Conservation (phyloP, 2,113 vertebrate species). For the Semnornis frantzii region DNA sequence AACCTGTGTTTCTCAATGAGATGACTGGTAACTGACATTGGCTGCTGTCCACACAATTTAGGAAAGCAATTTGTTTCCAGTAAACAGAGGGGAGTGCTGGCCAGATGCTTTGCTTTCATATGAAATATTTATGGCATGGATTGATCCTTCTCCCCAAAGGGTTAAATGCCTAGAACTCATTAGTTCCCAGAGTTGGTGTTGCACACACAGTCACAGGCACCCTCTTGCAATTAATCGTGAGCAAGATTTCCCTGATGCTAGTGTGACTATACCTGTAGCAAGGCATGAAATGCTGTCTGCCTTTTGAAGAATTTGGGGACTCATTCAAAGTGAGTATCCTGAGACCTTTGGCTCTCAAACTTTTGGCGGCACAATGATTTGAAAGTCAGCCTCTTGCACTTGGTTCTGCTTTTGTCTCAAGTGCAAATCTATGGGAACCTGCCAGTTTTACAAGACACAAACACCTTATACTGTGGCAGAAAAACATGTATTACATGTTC, state of each 20-base stretch:
- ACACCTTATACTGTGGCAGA: not conserved
- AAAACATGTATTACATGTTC: not conserved
- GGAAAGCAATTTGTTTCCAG: not conserved
- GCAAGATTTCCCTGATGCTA: not conserved
- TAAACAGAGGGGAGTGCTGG: not conserved
- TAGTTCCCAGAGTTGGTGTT: not conserved
- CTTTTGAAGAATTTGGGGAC: not conserved
- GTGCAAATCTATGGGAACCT: not conserved
- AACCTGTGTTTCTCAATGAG: not conserved
- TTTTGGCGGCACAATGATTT: not conserved
- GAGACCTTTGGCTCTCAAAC: accelerated
- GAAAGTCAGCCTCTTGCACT: not conserved
- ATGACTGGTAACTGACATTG: not conserved
- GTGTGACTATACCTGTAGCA: not conserved
- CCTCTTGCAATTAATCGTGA: not conserved
- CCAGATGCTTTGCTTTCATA: not conserved
- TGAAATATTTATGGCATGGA: not conserved
- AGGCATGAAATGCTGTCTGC: not conserved
- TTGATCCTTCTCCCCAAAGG: not conserved
- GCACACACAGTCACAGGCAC: not conserved
- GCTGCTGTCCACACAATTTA: not conserved
- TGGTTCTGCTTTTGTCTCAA: not conserved
- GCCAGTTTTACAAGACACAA: not conserved
- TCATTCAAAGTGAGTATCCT: not conserved
- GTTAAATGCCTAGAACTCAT: not conserved